Percentiles rank a stretch among this genome's conserved stretches.
phyloP scores from a whole-genome alignment of 2,888 invertebrate species.

The Sisyra nigra region DNA sequence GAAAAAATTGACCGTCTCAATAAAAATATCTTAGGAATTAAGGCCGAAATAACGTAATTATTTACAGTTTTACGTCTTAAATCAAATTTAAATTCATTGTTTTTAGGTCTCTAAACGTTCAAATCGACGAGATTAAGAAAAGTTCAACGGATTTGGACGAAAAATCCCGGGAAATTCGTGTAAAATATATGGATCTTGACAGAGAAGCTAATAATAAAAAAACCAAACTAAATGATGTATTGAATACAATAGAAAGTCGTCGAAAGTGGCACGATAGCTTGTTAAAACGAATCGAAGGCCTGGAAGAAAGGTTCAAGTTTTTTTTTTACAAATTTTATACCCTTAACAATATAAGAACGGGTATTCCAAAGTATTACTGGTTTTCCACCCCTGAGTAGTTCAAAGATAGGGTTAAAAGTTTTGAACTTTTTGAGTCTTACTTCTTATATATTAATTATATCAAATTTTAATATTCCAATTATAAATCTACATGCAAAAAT shows the following conservation, averaged over 20 bases:
- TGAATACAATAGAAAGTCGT: no score
- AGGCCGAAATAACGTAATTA: conserved; percentile 30
- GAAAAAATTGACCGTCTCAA: conserved; percentile 26
- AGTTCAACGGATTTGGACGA: conserved; percentile 17
- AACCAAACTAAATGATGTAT: conserved; percentile 13
- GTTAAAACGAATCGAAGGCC: background rate
- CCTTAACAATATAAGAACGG: no score
- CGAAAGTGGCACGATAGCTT: conserved; percentile 6
- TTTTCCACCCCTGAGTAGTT: no score
- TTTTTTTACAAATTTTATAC: background rate
- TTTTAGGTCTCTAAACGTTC: conserved; percentile 14
- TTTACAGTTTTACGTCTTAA: conserved; percentile 2
- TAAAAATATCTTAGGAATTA: conserved; percentile 24
- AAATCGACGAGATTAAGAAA: conserved; percentile 11
- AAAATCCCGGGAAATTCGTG: conserved; percentile 17
- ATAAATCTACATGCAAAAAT: no score
- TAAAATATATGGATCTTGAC: background rate
- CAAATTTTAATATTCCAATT: no score
- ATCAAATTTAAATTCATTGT: conserved; percentile 2
- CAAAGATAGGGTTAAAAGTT: no score
- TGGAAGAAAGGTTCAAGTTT: background rate
- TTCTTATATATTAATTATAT: no score
- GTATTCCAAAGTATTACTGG: no score
- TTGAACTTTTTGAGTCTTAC: no score
- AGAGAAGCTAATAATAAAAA: background rate